Evolutionary conservation across 2,797 vertebrate species (phyloP).

Genomic region (Sebastes kiyomatsui): DNA sequence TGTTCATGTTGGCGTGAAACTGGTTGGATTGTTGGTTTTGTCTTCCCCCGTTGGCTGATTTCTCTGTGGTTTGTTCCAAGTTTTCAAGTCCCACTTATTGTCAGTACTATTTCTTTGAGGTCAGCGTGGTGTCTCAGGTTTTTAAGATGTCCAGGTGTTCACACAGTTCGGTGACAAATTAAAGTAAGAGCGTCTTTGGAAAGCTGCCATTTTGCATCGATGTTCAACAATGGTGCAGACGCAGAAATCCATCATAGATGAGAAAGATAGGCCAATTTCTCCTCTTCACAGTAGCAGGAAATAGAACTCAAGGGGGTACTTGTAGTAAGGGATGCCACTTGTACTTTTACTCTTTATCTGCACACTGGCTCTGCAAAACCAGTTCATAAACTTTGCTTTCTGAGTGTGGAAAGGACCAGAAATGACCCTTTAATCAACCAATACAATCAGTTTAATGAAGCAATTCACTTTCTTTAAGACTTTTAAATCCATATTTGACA

Average conservation of each 20-base stretch:
- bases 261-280: background rate
- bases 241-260: background rate
- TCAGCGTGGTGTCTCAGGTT: too few species aligned
- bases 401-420: background rate
- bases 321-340: background rate
- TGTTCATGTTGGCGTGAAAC: background rate
- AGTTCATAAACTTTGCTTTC: background rate
- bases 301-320: background rate
- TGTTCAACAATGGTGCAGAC: background rate
- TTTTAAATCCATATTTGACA: background rate
- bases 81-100: background rate
- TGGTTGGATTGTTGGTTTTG: background rate
- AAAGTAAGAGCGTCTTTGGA: background rate
- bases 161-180: background rate
- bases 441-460: background rate
- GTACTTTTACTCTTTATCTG: background rate
- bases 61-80: background rate
- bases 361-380: background rate
- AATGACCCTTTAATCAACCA: background rate
- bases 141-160: background rate
- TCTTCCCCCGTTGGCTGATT: background rate
- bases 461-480: background rate
- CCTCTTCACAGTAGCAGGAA: background rate
- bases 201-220: background rate
- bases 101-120: background rate